Percentiles rank a stretch among this genome's conserved stretches.
phyloP scores from a whole-genome alignment of 2,888 invertebrate species.

The Yponomeuta malinellus region DNA sequence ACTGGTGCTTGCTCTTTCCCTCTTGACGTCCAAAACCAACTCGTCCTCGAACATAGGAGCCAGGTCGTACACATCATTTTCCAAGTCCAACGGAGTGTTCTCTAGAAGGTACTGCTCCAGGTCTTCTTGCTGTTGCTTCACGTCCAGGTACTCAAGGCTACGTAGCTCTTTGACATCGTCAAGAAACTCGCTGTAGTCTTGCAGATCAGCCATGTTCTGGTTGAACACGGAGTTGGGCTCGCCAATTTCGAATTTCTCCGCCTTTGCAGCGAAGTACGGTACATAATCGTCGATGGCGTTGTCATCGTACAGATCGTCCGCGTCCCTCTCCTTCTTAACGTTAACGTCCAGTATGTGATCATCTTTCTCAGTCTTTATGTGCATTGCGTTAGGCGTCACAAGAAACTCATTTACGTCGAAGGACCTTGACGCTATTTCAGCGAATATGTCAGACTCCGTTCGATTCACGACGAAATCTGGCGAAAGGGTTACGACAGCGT shows the following conservation, averaged over 20 bases:
- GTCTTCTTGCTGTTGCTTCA: conserved; percentile 57
- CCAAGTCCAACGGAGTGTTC: conserved; percentile 57
- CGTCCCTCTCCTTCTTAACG: conserved; percentile 52
- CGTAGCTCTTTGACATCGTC: conserved; percentile 54
- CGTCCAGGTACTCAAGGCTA: conserved; percentile 57
- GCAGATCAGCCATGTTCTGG: conserved; percentile 76
- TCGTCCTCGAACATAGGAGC: conserved; percentile 65
- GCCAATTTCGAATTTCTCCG: conserved; percentile 50
- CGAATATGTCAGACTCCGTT: conserved; percentile 56
- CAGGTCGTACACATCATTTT: conserved; percentile 47
- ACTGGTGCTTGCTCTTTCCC: conserved; percentile 69
- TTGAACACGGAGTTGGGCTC: conserved; percentile 67
- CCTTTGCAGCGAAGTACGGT: conserved; percentile 54
- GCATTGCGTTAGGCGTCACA: conserved; percentile 53
- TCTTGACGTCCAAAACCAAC: conserved; percentile 55
- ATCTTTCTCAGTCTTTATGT: conserved; percentile 52
- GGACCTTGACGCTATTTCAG: conserved; percentile 56
- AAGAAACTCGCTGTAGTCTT: conserved; percentile 67
- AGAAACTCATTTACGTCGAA: conserved; percentile 68
- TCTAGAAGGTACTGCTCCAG: conserved; percentile 61
- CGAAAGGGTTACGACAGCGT: conserved; percentile 60
- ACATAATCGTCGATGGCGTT: conserved; percentile 65
- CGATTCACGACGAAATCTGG: conserved; percentile 52
- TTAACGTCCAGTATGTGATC: conserved; percentile 35
- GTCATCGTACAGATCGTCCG: conserved; percentile 57